Evolutionary conservation across 2,797 vertebrate genomes (phyloP), one percentile per base, ranked within the genome.

Genomic region (Sternotherus odoratus): DNA sequence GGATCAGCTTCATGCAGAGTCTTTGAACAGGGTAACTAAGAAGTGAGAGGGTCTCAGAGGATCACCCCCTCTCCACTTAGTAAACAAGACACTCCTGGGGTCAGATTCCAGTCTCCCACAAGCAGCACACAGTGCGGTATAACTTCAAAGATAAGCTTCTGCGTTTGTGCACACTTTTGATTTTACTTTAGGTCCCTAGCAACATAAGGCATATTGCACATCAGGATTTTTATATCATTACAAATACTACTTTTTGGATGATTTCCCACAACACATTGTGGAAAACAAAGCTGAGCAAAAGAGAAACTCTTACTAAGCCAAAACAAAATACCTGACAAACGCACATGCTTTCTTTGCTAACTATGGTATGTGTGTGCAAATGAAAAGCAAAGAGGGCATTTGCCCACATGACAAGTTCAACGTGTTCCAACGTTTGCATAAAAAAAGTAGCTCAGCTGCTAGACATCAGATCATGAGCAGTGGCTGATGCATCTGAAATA

Each of bases 401-500:
- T 78, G 80, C 86, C 74, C 74, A 86, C 56, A 30, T 78, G 89
- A 82, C 66, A 88, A 91, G 53, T 39, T 79, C 69, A 88, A 85
- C 0, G 1, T 50, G 48, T 92, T 95, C 94, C 84, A 93, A 92
- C 89, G 77, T 77, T 82, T 93, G 60, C 80, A 88, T 74, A 60
- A 77, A 77, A 60, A 36, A 12, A 43, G 33, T 36, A 79, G 28
- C 79, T 95, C 90, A 95, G 94, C 93, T 96, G 96, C 92, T 94
- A 16, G 77, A 74, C 46, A 94, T 91, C 77, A 96, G 87, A 74
- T 54, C 60, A 78, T 88, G 91, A 96, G 91, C 88, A 96, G 89
- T 16, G 81, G 82, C 77, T 86, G 87, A 88, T 92, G 92, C 8
- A 0, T 88, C 89, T 89, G 96, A 89, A 78, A 66, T 86, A 33